Conservation (phyloP, 1,140 invertebrate genomes). For the Colletes gigas region DNA sequence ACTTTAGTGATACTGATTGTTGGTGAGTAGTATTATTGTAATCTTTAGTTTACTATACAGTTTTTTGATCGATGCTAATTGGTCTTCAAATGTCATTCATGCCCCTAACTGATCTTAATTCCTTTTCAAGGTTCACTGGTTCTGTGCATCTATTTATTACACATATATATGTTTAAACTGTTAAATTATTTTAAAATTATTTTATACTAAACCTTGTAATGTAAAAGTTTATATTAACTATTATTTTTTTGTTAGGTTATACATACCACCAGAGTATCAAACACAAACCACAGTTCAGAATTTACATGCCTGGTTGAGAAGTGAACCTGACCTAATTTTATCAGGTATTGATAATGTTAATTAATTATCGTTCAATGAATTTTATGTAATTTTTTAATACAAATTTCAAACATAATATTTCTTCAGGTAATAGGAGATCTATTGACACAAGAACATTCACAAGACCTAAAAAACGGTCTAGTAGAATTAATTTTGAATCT, state of each 20-base stretch:
- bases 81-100: not conserved
- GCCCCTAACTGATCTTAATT: not conserved
- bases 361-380: not conserved
- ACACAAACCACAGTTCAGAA: conserved; percentile 47
- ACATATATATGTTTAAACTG: not conserved
- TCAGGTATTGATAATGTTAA: conserved; percentile 40
- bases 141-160: not conserved
- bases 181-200: not conserved
- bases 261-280: conserved; percentile 33
- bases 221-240: not conserved
- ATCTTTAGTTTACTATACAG: not conserved
- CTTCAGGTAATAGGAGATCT: conserved; percentile 65
- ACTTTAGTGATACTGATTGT: conserved; percentile 34
- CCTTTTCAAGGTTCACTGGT: not conserved
- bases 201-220: not conserved
- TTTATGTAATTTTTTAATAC: not conserved
- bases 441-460: conserved; percentile 81
- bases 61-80: not conserved
- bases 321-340: conserved; percentile 42
- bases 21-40: conserved; percentile 35
- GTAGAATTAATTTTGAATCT: conserved; percentile 74
- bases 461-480: conserved; percentile 77
- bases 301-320: conserved; percentile 60
- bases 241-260: conserved; percentile 53
- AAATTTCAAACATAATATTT: conserved; percentile 22